These are phyloP conservation scores for Amblyjoppa fuscipennis DNA, from an alignment of 2,888 invertebrate species.

Conservation along the genomic window DNA sequence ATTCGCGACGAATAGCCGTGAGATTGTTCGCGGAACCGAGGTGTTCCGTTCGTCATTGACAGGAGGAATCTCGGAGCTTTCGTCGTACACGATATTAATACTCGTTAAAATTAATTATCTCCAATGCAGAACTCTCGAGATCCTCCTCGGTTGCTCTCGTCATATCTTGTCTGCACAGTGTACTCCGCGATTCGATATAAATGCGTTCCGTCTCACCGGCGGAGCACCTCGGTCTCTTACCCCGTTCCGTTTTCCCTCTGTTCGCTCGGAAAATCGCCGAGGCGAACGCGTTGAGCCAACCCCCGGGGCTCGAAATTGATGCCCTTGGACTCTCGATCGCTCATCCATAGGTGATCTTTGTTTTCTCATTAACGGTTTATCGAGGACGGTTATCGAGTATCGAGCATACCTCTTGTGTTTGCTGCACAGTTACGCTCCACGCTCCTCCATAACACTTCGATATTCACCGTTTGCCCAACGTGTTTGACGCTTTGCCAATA, in stretches of 20 bases:
- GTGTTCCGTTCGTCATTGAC: conserved; percentile 32
- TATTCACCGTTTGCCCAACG: conserved; percentile 26
- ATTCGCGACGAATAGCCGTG: conserved; percentile 12
- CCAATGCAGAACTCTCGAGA: conserved; percentile 22
- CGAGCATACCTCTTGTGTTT: conserved; percentile 7
- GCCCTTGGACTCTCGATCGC: conserved; percentile 44
- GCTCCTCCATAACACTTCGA: neutral
- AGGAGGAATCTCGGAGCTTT: conserved; percentile 41
- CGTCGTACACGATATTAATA: conserved; percentile 59
- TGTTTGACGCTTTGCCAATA: conserved; percentile 13
- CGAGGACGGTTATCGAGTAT: conserved; percentile 25
- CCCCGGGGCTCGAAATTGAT: conserved; percentile 43
- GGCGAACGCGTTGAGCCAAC: conserved; percentile 19
- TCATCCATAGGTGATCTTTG: conserved; percentile 29
- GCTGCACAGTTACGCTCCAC: conserved; percentile 9
- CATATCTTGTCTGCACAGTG: conserved; percentile 4
- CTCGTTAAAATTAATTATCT: conserved; percentile 66
- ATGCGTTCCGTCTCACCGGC: neutral
- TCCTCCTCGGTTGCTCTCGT: conserved; percentile 24
- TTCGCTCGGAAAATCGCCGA: conserved; percentile 33
- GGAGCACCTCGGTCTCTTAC: conserved; percentile 22
- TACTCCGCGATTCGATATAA: conserved; percentile 33
- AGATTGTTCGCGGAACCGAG: conserved; percentile 10
- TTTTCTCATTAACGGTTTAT: conserved; percentile 33
- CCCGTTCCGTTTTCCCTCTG: conserved; percentile 7